Percentiles rank a stretch among this genome's conserved stretches.
Evolutionary conservation across 2,888 invertebrate species (phyloP).

Genomic region (Apamea crenata): DNA sequence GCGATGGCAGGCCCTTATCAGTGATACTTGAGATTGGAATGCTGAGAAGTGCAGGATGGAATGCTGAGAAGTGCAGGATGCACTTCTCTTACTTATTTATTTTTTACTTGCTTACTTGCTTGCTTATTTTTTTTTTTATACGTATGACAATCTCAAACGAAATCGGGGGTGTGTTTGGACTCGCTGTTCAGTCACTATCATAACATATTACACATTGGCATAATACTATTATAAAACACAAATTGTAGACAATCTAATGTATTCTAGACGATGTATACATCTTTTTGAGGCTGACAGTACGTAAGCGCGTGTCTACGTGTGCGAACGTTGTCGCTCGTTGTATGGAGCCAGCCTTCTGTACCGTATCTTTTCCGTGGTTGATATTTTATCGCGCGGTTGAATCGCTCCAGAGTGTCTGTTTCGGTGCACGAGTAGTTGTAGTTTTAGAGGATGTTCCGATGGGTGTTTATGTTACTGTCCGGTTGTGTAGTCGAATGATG

Average conservation of each 20-base stretch:
- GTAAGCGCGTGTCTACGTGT: not conserved
- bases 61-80: too few species aligned
- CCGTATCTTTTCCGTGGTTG: not conserved
- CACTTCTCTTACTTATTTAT: too few species aligned
- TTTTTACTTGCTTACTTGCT: too few species aligned
- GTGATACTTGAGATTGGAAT: too few species aligned
- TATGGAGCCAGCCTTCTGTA: not conserved
- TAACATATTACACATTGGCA: not conserved
- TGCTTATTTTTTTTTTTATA: too few species aligned
- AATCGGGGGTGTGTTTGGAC: not conserved
- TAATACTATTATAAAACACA: not conserved
- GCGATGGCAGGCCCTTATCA: too few species aligned
- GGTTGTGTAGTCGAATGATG: not conserved
- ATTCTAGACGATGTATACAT: not conserved
- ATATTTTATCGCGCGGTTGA: not conserved
- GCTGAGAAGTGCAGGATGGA: too few species aligned
- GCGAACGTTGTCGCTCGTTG: not conserved
- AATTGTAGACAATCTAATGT: not conserved
- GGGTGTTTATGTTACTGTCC: not conserved
- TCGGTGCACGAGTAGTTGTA: not conserved
- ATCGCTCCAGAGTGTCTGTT: slow-evolving; percentile 7
- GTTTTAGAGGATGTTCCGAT: not conserved
- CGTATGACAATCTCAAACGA: not conserved
- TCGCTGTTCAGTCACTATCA: not conserved
- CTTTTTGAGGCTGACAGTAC: not conserved